Percentiles rank a stretch among this genome's conserved stretches.
These are phyloP conservation scores for Forbesichthys agassizii DNA, from an alignment of 2,113 vertebrate species.

Conservation along the genomic window DNA sequence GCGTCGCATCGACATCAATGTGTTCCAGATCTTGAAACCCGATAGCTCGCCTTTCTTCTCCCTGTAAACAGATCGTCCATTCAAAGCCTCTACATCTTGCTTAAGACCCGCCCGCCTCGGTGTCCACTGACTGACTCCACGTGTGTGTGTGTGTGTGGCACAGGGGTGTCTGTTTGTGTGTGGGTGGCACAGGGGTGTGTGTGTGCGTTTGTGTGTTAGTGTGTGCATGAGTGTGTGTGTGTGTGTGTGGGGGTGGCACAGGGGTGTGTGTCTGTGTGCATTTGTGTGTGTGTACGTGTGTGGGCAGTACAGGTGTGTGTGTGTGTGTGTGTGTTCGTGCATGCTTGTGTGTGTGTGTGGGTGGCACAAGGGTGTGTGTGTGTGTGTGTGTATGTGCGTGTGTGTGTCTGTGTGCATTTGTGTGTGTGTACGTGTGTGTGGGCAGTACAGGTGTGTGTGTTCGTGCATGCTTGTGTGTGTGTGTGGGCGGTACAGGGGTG, in stretches of 20 bases:
- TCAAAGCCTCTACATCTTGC: constrained; percentile 68
- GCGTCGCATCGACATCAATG: constrained; percentile 65
- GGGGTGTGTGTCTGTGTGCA: not conserved
- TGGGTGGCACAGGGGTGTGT: constrained; percentile 7
- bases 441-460: too few species aligned
- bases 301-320: too few species aligned
- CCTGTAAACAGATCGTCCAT: constrained; percentile 75
- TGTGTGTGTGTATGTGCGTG: not conserved
- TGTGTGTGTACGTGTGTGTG: too few species aligned
- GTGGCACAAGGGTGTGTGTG: too few species aligned
- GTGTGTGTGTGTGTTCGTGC: too few species aligned
- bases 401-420: too few species aligned
- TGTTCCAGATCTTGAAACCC: constrained; percentile 71
- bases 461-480: too few species aligned
- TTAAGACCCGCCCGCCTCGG: constrained; percentile 60
- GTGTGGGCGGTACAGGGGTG: too few species aligned
- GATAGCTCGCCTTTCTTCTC: constrained; percentile 67
- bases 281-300: too few species aligned
- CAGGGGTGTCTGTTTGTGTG: constrained; percentile 45
- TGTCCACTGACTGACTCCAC: constrained; percentile 74
- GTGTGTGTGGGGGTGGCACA: constrained; percentile 9
- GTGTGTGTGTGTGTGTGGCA: constrained; percentile 63
- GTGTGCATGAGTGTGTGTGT: constrained; percentile 7
- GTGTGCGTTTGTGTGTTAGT: constrained; percentile 8
- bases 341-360: too few species aligned